Evolutionary conservation across 1,140 invertebrate genomes (phyloP).

Genomic region (Odontomachus brunneus): DNA sequence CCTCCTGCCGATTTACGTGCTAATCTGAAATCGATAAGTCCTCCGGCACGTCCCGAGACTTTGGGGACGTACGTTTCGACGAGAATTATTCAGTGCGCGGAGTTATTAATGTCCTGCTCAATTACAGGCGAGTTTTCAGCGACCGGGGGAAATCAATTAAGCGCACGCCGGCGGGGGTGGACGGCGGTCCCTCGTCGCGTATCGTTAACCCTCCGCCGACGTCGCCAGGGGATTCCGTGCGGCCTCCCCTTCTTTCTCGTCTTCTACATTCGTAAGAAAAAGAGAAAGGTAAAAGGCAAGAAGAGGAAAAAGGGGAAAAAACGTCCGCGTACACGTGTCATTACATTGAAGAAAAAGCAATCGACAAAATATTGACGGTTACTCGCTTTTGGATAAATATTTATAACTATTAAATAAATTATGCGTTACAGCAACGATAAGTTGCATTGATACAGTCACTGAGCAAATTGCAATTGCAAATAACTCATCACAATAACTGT

Average conservation of each 20-base stretch:
- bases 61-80: slow-evolving; percentile 52
- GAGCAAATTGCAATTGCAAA: too few species aligned
- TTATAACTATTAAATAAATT: too few species aligned
- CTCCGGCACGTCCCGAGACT: slow-evolving; percentile 41
- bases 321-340: slow-evolving; percentile 6
- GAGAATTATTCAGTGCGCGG: slow-evolving; percentile 56
- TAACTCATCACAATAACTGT: too few species aligned
- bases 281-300: too few species aligned
- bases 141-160: slow-evolving; percentile 53
- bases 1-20: slow-evolving; percentile 48
- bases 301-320: neutral
- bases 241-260: neutral
- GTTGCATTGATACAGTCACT: too few species aligned
- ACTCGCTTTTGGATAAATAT: too few species aligned
- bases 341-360: too few species aligned
- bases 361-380: too few species aligned
- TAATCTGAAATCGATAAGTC: slow-evolving; percentile 61
- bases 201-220: slow-evolving; percentile 44
- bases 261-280: neutral
- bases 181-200: slow-evolving; percentile 18
- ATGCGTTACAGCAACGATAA: too few species aligned
- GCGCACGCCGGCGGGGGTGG: neutral
- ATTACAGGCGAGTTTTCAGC: slow-evolving; percentile 50
- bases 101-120: slow-evolving; percentile 58
- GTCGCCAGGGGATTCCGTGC: slow-evolving; percentile 3